Percentiles rank a stretch among this genome's conserved stretches.
phyloP scores from a whole-genome alignment of 2,113 vertebrate species.

The Psettodes erumei region DNA sequence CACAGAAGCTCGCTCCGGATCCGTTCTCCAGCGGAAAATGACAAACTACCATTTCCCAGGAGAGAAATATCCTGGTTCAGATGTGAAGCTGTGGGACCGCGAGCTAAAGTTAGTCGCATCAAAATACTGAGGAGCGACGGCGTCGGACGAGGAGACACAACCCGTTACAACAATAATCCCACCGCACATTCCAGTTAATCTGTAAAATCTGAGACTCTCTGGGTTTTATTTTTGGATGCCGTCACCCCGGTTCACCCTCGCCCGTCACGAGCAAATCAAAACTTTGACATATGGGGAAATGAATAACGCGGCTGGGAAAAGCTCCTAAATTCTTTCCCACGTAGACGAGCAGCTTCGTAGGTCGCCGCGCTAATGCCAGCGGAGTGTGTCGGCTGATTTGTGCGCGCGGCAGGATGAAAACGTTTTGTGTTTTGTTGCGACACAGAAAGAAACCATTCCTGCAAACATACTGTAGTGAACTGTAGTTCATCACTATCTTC shows the following conservation, averaged over 20 bases:
- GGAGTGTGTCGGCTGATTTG: slow-evolving; percentile 10
- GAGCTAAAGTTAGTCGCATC: slow-evolving; percentile 47
- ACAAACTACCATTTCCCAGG: slow-evolving; percentile 35
- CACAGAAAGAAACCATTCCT: no score
- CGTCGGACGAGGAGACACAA: not conserved
- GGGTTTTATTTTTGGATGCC: slow-evolving; percentile 16
- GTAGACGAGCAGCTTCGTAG: slow-evolving; percentile 13
- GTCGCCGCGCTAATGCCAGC: not conserved
- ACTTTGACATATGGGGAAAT: slow-evolving; percentile 51
- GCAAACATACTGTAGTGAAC: not conserved
- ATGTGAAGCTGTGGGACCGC: slow-evolving; percentile 29
- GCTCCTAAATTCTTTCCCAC: slow-evolving; percentile 71
- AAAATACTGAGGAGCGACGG: slow-evolving; percentile 9
- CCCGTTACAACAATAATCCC: not conserved
- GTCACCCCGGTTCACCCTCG: slow-evolving; percentile 1
- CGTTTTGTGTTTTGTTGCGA: no score
- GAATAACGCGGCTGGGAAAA: slow-evolving; percentile 54
- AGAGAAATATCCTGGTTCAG: slow-evolving; percentile 16
- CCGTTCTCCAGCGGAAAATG: slow-evolving; percentile 24
- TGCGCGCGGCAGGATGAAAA: not conserved
- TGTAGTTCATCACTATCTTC: no score
- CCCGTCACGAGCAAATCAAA: slow-evolving; percentile 15
- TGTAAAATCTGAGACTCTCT: slow-evolving; percentile 5
- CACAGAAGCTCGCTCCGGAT: slow-evolving; percentile 5
- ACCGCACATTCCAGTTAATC: not conserved